Conservation (phyloP, 1,140 invertebrate genomes). For the Calephelis nemesis region DNA sequence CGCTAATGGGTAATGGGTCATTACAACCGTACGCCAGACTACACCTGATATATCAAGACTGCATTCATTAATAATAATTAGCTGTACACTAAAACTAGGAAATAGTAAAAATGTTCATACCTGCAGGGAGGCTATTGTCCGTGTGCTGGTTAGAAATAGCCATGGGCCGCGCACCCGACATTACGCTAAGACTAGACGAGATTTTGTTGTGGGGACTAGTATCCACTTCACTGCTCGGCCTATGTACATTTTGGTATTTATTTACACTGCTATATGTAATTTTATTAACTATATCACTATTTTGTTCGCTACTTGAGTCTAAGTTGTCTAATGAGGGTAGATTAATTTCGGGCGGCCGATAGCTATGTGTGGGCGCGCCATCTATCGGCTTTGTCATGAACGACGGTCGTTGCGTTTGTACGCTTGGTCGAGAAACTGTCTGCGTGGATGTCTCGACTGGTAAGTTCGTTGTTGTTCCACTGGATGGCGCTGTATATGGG, state of each 20-base stretch:
- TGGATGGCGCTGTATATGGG: conserved; percentile 58
- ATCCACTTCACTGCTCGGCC: conserved; percentile 66
- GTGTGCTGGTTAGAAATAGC: conserved; percentile 66
- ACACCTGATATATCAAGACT: no score
- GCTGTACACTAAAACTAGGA: neutral
- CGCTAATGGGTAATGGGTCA: no score
- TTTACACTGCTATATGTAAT: conserved; percentile 75
- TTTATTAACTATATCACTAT: conserved; percentile 79
- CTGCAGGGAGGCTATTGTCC: conserved; percentile 67
- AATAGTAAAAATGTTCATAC: conserved; percentile 37
- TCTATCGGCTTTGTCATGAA: conserved; percentile 79
- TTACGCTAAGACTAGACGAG: conserved; percentile 78
- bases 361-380: conserved; percentile 69
- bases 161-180: conserved; percentile 67
- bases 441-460: conserved; percentile 41
- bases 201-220: conserved; percentile 79
- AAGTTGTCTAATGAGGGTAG: conserved; percentile 65
- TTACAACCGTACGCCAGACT: no score
- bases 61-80: no score
- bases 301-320: conserved; percentile 71
- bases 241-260: conserved; percentile 78
- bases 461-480: conserved; percentile 31
- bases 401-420: conserved; percentile 73
- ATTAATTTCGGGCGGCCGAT: conserved; percentile 68
- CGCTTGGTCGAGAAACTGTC: conserved; percentile 46